Percentiles rank a stretch among this genome's conserved stretches.
Conservation (phyloP, 2,113 vertebrate genomes). For the Oostethus manadensis region DNA sequence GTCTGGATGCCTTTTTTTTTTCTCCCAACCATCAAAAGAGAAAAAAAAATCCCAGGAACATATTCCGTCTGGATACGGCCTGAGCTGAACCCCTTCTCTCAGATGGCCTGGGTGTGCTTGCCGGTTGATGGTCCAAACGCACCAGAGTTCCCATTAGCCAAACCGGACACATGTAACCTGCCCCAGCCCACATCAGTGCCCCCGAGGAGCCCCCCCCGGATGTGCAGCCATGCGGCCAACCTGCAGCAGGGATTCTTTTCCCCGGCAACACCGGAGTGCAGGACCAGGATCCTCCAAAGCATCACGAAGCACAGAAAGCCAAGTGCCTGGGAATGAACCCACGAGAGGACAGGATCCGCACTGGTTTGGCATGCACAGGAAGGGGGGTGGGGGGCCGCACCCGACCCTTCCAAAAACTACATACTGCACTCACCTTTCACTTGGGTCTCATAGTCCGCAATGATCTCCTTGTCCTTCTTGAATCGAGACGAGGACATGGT, state of each 20-base stretch:
- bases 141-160: too few relatives aligned
- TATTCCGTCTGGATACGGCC: too few relatives aligned
- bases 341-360: not conserved
- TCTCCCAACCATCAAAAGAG: too few relatives aligned
- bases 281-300: conserved; percentile 4
- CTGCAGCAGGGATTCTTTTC: conserved; percentile 55
- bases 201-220: conserved; percentile 14
- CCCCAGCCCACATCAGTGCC: not conserved
- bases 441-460: conserved; percentile 91
- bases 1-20: too few relatives aligned
- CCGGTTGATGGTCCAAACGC: too few relatives aligned
- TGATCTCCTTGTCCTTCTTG: conserved; percentile 97
- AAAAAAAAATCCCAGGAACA: too few relatives aligned
- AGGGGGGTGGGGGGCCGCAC: too few relatives aligned
- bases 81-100: too few relatives aligned
- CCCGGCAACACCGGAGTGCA: conserved; percentile 54
- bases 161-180: not conserved
- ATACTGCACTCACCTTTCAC: conserved; percentile 80
- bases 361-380: too few relatives aligned
- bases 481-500: conserved; percentile 87
- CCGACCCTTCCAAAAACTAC: not conserved
- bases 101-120: too few relatives aligned
- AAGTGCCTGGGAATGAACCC: conserved; percentile 5
- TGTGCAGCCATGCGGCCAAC: conserved; percentile 48
- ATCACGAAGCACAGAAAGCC: conserved; percentile 13